Evolutionary conservation across 2,888 invertebrate genomes (phyloP), one percentile per base, ranked within the genome.

Genomic region (Brachynemurus nebulosus): DNA sequence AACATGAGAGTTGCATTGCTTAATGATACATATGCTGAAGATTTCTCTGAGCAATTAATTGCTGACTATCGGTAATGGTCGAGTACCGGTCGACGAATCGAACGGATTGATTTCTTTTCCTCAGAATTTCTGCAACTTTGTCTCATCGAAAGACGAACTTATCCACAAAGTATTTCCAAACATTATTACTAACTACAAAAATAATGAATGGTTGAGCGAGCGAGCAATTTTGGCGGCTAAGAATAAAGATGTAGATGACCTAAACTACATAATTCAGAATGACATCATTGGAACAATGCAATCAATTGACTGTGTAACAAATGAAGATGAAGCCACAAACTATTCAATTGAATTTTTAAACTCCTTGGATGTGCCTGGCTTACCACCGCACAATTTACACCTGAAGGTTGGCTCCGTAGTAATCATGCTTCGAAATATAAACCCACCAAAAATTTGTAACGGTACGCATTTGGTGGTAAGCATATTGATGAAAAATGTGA

Each of bases 21-120:
- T 8, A 45, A 37, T 4, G 45, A 45, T 37, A 8, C 23, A 44
- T 36, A 44, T 17, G 43, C 40, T 27, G 39, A 42, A n/a, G 30
- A 21, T 33, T 49, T 50, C 40, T 37, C 46, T 6, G 7, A 40
- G 52, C 56, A 57, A 56, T n/a, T 23, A 23, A 23, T 57, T 58
- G 50, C 53, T 59, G 54, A 55, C 49, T 55, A 57, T 58, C 51
- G 56, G 55, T 52, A 57, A 58, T 56, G 56, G 56, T 40, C 52
- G 33, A 25, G 48, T 56, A 18, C 51, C 52, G 52, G 51, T 55
- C 45, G 53, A 57, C 40, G 50, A 56, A 51, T 55, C 51, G 48
- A 57, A 49, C 50, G 53, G 56, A 54, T 57, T 55, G 27, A 59
- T 59, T 44, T 55, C 51, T 53, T 58, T 60, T 53, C 53, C 55